Conservation (phyloP, 2,113 vertebrate species). For the Xiphophorus hellerii region DNA sequence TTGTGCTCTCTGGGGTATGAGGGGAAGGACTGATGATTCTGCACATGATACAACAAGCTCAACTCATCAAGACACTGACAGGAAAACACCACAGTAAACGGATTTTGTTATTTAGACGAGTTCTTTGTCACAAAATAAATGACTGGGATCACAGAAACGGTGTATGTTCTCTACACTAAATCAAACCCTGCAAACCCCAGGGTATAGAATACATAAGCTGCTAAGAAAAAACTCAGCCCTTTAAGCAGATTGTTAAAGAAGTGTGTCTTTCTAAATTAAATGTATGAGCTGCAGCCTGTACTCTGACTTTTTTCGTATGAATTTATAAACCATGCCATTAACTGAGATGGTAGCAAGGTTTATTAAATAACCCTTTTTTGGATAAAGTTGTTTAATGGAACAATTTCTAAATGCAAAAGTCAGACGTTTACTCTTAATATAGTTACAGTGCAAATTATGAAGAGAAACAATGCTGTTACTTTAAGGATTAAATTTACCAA, state of each 20-base stretch:
- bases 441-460: conserved; percentile 45
- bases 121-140: conserved; percentile 34
- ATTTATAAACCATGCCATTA: conserved; percentile 75
- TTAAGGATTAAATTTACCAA: conserved; percentile 35
- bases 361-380: conserved; percentile 69
- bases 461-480: conserved; percentile 41
- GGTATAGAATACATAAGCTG: conserved; percentile 47
- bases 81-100: conserved; percentile 32
- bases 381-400: conserved; percentile 67
- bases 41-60: conserved; percentile 39
- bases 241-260: conserved; percentile 60
- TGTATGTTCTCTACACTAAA: conserved; percentile 7
- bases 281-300: conserved; percentile 46
- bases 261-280: conserved; percentile 58
- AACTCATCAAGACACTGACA: conserved; percentile 44
- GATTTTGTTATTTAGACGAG: conserved; percentile 36
- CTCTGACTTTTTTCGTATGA: conserved; percentile 69
- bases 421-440: conserved; percentile 73
- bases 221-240: conserved; percentile 64
- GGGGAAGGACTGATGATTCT: conserved; percentile 37
- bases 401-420: conserved; percentile 60
- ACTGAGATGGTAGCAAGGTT: conserved; percentile 61
- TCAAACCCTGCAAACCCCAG: conserved; percentile 6
- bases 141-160: conserved; percentile 22
- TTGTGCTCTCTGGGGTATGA: conserved; percentile 36